phyloP scores from a whole-genome alignment of 53 echinoderm and acorn worm genomes.

The Luidia sarsii region DNA sequence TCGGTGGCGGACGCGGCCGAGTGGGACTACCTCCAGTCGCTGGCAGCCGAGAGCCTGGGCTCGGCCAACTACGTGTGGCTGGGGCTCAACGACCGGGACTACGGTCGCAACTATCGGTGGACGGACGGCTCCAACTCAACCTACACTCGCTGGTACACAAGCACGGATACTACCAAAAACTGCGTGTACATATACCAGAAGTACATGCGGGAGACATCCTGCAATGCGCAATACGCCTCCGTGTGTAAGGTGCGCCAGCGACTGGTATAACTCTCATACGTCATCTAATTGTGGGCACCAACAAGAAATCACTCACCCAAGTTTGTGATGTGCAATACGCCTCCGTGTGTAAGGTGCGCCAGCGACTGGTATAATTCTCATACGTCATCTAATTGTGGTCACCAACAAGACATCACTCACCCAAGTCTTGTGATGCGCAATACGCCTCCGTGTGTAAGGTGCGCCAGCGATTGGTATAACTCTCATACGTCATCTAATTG shows the following conservation, averaged over 20 bases:
- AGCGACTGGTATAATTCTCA: no score
- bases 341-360: no score
- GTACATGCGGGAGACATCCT: not conserved
- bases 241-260: constrained; percentile 4
- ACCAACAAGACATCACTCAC: no score
- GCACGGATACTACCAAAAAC: not conserved
- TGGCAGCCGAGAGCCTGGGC: not conserved
- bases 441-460: no score
- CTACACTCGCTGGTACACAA: not conserved
- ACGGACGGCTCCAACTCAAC: not conserved
- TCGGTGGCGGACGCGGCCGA: not conserved
- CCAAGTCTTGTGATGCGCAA: no score
- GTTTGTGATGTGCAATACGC: no score
- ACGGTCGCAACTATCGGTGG: not conserved
- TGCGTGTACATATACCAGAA: not conserved
- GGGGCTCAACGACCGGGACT: not conserved
- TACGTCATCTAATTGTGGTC: no score
- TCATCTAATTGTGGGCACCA: no score
- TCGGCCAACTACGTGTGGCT: not conserved
- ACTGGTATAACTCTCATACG: not conserved
- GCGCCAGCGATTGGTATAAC: no score
- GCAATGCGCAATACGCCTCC: not conserved
- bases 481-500: no score
- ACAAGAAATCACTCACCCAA: no score
- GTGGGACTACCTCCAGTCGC: not conserved